Percentiles rank a stretch among this genome's conserved stretches.
Evolutionary conservation across 1,140 invertebrate species (phyloP).

Genomic region (Doryteuthis pealeii): DNA sequence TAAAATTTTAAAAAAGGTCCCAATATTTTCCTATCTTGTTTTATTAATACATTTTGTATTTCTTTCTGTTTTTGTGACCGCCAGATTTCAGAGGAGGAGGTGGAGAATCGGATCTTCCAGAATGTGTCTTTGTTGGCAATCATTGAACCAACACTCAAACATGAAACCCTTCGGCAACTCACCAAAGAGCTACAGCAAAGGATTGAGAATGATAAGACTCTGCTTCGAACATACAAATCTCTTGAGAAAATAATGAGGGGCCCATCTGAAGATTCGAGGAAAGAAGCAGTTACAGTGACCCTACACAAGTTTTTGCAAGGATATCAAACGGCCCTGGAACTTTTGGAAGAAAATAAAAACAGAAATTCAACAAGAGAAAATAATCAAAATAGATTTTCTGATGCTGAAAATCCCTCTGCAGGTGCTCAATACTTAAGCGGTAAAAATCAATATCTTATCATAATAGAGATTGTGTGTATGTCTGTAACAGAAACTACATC

Average conservation of each 20-base stretch:
- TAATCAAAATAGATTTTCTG: no score
- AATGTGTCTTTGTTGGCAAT: neutral
- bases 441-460: no score
- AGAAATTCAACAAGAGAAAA: no score
- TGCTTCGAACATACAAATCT: neutral
- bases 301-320: conserved; percentile 6
- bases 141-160: neutral
- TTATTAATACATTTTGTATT: no score
- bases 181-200: neutral
- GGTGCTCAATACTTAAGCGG: no score
- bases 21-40: no score
- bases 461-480: no score
- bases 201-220: neutral
- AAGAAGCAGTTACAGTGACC: neutral
- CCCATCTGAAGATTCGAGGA: neutral
- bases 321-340: neutral
- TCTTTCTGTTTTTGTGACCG: no score
- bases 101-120: neutral
- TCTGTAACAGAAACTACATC: no score
- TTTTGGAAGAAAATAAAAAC: neutral
- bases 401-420: no score
- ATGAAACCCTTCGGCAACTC: neutral
- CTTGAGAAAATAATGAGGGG: neutral
- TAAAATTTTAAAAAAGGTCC: no score
- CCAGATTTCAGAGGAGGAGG: neutral